Evolutionary conservation across 2,113 vertebrate species (phyloP).

Genomic region (Camelus bactrianus): DNA sequence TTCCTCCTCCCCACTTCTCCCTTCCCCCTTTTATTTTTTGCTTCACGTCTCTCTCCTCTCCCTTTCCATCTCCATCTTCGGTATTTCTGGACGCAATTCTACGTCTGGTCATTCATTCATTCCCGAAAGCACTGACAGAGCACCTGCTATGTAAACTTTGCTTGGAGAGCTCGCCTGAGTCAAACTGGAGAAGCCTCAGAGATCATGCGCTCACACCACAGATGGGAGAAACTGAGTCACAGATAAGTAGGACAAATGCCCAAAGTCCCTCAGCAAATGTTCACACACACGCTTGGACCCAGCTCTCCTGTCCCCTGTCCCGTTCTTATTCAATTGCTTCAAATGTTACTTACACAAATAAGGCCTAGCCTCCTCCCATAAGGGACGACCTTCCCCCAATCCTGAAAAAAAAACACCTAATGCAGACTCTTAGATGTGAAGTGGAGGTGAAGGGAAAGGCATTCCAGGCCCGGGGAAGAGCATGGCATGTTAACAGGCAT

Average conservation of each 20-base stretch:
- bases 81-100: background rate
- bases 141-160: background rate
- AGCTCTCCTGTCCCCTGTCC: background rate
- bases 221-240: background rate
- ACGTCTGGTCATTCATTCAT: rapidly evolving
- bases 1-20: background rate
- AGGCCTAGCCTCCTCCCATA: background rate
- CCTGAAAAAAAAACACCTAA: background rate
- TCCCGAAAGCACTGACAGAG: rapidly evolving
- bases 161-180: rapidly evolving
- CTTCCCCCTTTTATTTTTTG: background rate
- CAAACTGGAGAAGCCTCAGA: background rate
- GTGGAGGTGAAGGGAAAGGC: background rate
- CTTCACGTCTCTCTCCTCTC: background rate
- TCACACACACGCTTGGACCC: rapidly evolving
- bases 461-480: background rate
- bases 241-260: rapidly evolving
- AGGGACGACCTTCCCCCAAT: rapidly evolving
- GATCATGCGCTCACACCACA: background rate
- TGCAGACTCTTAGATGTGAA: background rate
- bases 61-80: background rate
- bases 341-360: rapidly evolving
- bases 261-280: background rate
- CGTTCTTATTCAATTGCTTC: rapidly evolving
- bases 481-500: rapidly evolving